Base-by-base conservation (phyloP, 2,888 invertebrate species). In the Coecobrya sp. region DNA sequence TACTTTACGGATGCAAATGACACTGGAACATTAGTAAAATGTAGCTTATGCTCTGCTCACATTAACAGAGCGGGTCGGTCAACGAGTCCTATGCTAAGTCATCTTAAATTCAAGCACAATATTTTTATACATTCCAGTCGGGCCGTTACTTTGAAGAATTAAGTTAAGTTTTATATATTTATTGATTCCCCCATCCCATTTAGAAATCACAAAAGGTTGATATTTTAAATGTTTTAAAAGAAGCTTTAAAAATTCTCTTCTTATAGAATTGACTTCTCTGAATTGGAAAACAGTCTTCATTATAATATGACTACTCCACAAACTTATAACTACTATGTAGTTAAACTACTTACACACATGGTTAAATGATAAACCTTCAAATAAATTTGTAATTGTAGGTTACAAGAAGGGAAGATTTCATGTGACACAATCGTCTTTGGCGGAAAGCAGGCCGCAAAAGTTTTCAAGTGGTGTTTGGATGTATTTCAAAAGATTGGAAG, bases 1-100 rank as follows among this genome's bases (percentile, higher is more conserved):
- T 16, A 85, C 68, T 85, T 85, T 68, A 68, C 68, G 22, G 85
- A 85, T 68, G 45, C 68, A 27, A 68, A 85, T 85, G 27, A 45
- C 4, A 11, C 25, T 0, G 68, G 85, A 45, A 49, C 49, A 0
- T 19, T 59, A 27, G 85, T 68, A 68, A 65, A 27, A 68, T 85
- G 85, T 52, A 27, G 30, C 13, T n/a, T 85, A 27, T 85, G 85
- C 27, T 49, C n/a, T 7, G 52, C 65, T 45, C n/a, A 68, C 59
- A 25, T 85, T 49, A 85, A n/a, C 25, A 65, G 85, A 49, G 8
- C 25, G 19, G 85, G 68, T 25, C 85, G 68, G 65, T 85, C 85
- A 22, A 85, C 85, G 22, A 85, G 49, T 13, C n/a, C 68, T 0
- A 85, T 85, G 85, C 68, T 22, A 49, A 85, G 49, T 30, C 85